A percentile compares a stretch with the other conserved stretches of the same genome.
phyloP scores from a whole-genome alignment of 2,888 invertebrate genomes.

The Chymomyza caudatula region DNA sequence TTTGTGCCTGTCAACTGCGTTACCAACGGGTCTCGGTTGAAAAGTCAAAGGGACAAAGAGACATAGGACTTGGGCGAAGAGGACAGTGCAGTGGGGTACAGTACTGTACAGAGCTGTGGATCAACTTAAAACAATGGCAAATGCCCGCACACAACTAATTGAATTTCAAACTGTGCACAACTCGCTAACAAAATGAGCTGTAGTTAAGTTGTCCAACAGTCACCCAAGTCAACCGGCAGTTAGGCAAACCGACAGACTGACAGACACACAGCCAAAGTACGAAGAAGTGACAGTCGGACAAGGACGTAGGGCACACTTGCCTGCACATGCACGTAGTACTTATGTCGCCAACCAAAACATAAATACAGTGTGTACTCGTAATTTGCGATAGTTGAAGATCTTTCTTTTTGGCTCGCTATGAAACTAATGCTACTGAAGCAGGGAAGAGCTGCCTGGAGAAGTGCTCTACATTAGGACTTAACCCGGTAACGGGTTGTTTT shows the following conservation, averaged over 20 bases:
- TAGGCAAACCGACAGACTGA: neutral
- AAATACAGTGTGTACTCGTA: neutral
- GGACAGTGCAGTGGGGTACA: neutral
- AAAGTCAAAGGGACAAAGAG: slow-evolving; percentile 2
- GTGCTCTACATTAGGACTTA: no score
- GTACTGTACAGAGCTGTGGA: neutral
- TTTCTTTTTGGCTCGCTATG: no score
- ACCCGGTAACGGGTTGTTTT: no score
- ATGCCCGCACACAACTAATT: slow-evolving; percentile 65
- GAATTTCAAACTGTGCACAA: slow-evolving; percentile 66
- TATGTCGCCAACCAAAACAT: neutral
- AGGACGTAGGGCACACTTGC: neutral
- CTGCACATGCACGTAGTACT: neutral
- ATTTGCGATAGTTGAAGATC: neutral
- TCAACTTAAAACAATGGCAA: slow-evolving; percentile 33
- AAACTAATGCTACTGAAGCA: no score
- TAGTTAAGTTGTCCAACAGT: slow-evolving; percentile 47
- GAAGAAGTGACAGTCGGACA: neutral
- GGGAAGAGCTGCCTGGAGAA: no score
- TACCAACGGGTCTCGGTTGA: neutral
- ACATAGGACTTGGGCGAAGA: neutral
- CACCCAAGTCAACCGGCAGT: slow-evolving; percentile 26
- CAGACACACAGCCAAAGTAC: neutral
- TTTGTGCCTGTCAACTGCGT: neutral
- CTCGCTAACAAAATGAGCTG: slow-evolving; percentile 64